Conservation (phyloP, 64 coral and sea anemone genomes). For the Montipora sp. region DNA sequence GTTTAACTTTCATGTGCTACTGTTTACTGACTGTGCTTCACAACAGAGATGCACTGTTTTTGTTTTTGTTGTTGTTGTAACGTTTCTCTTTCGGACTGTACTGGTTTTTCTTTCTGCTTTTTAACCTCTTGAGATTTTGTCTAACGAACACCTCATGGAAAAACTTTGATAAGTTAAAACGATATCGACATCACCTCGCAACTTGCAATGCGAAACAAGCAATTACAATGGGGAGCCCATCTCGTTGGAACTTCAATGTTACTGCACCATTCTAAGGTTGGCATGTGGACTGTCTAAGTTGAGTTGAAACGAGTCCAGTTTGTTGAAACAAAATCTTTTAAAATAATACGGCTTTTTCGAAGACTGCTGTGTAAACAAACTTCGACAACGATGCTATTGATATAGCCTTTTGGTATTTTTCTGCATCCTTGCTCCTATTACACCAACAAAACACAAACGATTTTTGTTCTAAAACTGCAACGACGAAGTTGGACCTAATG, state of each 20-base stretch:
- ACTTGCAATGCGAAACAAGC: neutral
- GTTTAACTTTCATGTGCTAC: too few species aligned
- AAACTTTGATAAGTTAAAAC: too few species aligned
- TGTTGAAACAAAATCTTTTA: neutral
- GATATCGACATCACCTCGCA: too few species aligned
- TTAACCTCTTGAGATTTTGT: too few species aligned
- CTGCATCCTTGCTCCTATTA: neutral
- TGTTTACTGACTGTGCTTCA: too few species aligned
- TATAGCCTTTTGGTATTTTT: neutral
- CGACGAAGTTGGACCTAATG: neutral
- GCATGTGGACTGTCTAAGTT: neutral
- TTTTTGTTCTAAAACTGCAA: neutral
- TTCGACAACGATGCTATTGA: neutral
- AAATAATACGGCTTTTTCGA: neutral
- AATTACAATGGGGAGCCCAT: neutral
- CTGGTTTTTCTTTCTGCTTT: too few species aligned
- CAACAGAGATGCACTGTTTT: too few species aligned
- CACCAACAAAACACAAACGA: neutral
- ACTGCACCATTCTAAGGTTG: neutral
- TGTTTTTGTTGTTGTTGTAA: too few species aligned
- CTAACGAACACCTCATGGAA: too few species aligned
- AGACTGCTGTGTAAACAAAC: constrained; percentile 1
- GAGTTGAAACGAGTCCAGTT: neutral
- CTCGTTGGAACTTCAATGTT: neutral
- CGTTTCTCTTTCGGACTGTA: too few species aligned